Conservation (phyloP, 1,140 invertebrate genomes). For the Nebria ingens region DNA sequence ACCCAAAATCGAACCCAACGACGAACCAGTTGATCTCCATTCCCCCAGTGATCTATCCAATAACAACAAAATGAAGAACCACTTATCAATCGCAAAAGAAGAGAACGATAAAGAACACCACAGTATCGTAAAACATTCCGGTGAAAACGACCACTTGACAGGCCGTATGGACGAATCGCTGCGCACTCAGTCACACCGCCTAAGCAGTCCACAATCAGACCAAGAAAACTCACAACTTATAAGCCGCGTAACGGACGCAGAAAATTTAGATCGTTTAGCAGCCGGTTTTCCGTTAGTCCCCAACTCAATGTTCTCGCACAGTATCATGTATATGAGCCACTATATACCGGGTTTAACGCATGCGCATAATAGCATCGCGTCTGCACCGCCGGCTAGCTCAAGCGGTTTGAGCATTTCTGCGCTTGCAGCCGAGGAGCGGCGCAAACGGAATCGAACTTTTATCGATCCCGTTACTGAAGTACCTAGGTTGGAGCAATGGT, state of each 20-base stretch:
- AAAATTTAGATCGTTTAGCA: slow-evolving; percentile 39
- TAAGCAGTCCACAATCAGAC: slow-evolving; percentile 30
- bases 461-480: slow-evolving; percentile 98
- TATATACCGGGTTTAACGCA: slow-evolving; percentile 56
- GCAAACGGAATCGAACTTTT: slow-evolving; percentile 94
- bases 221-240: slow-evolving; percentile 26
- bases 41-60: slow-evolving; percentile 38
- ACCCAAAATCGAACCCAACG: slow-evolving; percentile 26
- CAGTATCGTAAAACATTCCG: slow-evolving; percentile 22
- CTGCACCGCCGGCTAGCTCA: slow-evolving; percentile 35
- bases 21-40: slow-evolving; percentile 42
- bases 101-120: slow-evolving; percentile 27
- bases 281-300: slow-evolving; percentile 66
- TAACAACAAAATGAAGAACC: slow-evolving; percentile 38
- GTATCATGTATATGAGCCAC: slow-evolving; percentile 86
- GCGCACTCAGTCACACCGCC: slow-evolving; percentile 22
- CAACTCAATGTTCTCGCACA: slow-evolving; percentile 72
- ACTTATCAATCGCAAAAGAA: slow-evolving; percentile 21
- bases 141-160: slow-evolving; percentile 11
- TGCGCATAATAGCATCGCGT: slow-evolving; percentile 33
- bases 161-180: slow-evolving; percentile 8
- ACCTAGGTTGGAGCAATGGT: slow-evolving; percentile 92
- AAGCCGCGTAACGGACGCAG: slow-evolving; percentile 20
- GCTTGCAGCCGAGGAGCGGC: slow-evolving; percentile 66
- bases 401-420: slow-evolving; percentile 46